Conservation (phyloP, 2,888 invertebrate genomes). For the Notocelia uddmanniana region DNA sequence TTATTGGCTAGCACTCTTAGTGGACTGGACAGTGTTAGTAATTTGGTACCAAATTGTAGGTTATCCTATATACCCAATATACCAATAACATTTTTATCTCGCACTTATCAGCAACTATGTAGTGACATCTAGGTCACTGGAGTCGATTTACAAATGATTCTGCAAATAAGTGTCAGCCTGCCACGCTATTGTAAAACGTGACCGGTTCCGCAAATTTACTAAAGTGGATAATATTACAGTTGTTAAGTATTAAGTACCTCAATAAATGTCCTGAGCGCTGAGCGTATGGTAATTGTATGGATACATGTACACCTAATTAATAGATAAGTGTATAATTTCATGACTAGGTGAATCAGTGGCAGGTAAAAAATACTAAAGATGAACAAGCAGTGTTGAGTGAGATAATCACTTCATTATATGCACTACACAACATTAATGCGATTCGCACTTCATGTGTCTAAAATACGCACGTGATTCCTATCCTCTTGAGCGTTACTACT, state of each 20-base stretch:
- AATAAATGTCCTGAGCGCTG: not conserved
- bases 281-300: slow-evolving; percentile 6
- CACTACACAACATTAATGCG: not conserved
- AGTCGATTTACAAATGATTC: slow-evolving; percentile 25
- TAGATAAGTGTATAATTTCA: slow-evolving; percentile 5
- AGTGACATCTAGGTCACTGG: slow-evolving; percentile 17
- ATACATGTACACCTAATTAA: slow-evolving; percentile 5
- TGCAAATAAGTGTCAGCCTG: slow-evolving; percentile 1
- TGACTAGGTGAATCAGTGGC: slow-evolving; percentile 1
- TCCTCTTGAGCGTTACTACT: not conserved
- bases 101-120: slow-evolving; percentile 8
- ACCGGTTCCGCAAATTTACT: slow-evolving; percentile 30
- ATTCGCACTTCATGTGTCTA: not conserved
- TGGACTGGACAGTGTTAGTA: not conserved
- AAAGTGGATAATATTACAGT: slow-evolving; percentile 34
- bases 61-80: not conserved
- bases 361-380: not conserved
- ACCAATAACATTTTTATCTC: slow-evolving; percentile 11
- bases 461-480: not conserved
- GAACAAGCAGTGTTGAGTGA: not conserved
- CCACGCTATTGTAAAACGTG: slow-evolving; percentile 39
- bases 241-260: not conserved
- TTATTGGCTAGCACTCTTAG: not conserved
- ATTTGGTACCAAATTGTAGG: not conserved
- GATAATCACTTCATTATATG: not conserved